Conservation (phyloP, 1,140 invertebrate species). For the Hypsibius dujardini region DNA sequence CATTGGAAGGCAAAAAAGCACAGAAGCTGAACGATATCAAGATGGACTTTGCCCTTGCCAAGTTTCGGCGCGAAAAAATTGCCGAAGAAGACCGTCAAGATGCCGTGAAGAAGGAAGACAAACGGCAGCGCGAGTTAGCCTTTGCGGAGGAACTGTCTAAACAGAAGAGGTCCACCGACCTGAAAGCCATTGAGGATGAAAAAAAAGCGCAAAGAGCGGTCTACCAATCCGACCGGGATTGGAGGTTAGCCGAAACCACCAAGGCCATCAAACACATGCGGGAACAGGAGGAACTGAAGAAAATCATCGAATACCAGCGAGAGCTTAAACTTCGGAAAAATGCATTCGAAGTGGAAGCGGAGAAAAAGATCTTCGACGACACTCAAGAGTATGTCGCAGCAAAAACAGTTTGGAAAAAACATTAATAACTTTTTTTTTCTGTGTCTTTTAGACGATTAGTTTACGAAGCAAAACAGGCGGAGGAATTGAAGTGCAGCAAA, state of each 20-base stretch:
- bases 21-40: neutral
- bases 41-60: neutral
- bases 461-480: neutral
- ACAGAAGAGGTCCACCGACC: slow-evolving; percentile 6
- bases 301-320: neutral
- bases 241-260: neutral
- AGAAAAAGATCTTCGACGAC: neutral
- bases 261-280: neutral
- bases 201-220: slow-evolving; percentile 1
- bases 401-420: neutral
- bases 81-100: slow-evolving; percentile 7
- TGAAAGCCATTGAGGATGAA: neutral
- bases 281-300: slow-evolving; percentile 2
- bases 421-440: neutral
- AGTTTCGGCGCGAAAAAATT: neutral
- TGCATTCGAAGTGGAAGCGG: neutral
- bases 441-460: slow-evolving; percentile 2
- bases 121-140: neutral
- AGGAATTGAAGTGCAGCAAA: neutral
- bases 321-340: slow-evolving; percentile 2
- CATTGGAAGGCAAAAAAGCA: neutral
- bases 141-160: slow-evolving; percentile 3
- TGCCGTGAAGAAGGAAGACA: neutral
- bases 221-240: neutral
- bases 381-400: slow-evolving; percentile 7